Conservation (phyloP, 2,888 invertebrate species). For the Acronicta leporina region DNA sequence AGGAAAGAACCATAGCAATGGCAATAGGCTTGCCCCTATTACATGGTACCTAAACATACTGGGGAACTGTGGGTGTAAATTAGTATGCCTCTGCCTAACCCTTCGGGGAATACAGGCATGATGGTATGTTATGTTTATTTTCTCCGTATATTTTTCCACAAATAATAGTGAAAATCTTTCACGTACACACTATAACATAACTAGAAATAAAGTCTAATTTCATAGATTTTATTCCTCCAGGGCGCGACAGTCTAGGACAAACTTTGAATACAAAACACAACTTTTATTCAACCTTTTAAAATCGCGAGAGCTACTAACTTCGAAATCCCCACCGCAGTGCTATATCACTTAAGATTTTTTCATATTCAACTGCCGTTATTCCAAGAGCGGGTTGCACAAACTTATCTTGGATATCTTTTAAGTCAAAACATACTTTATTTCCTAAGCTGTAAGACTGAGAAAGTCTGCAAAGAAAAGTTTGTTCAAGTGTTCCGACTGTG, state of each 20-base stretch:
- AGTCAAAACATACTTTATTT: slow-evolving; percentile 32
- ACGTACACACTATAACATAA: slow-evolving; percentile 8
- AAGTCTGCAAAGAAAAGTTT: slow-evolving; percentile 30
- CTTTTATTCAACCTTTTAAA: slow-evolving; percentile 48
- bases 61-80: no score
- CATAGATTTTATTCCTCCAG: slow-evolving; percentile 27
- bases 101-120: no score
- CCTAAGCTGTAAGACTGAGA: slow-evolving; percentile 8
- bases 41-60: no score
- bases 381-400: slow-evolving; percentile 46
- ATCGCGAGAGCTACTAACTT: slow-evolving; percentile 37
- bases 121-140: no score
- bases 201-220: slow-evolving; percentile 23
- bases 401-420: slow-evolving; percentile 18
- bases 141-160: no score
- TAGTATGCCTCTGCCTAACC: no score
- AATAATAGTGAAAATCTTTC: background rate
- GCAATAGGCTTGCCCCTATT: no score
- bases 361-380: slow-evolving; percentile 66
- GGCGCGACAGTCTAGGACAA: slow-evolving; percentile 16
- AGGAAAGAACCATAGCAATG: no score
- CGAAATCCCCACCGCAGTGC: slow-evolving; percentile 44
- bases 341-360: slow-evolving; percentile 68
- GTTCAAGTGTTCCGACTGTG: slow-evolving; percentile 54
- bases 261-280: slow-evolving; percentile 50